A percentile compares a stretch with the other conserved stretches of the same genome.
Evolutionary conservation across 2,113 vertebrate genomes (phyloP).

Genomic region (Ammodytes marinus): DNA sequence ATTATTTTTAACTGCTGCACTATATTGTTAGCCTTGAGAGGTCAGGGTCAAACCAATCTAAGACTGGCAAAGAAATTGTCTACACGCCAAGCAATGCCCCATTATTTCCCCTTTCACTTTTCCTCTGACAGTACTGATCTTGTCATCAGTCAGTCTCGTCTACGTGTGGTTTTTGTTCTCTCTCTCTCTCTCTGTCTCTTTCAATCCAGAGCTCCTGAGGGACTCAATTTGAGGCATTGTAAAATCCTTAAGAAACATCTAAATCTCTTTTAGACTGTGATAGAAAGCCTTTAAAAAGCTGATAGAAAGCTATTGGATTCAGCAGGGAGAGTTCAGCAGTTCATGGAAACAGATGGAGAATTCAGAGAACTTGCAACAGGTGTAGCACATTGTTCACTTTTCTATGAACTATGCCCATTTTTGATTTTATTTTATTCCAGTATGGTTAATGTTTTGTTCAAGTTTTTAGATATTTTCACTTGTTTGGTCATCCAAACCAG

Average conservation of each 20-base stretch:
- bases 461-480: neutral
- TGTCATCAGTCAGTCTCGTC: constrained; percentile 45
- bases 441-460: constrained; percentile 4
- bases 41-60: constrained; percentile 54
- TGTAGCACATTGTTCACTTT: constrained; percentile 36
- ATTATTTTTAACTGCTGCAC: constrained; percentile 51
- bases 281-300: constrained; percentile 72
- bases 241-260: constrained; percentile 69
- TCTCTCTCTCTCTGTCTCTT: constrained; percentile 4
- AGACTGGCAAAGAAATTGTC: constrained; percentile 48
- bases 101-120: constrained; percentile 46
- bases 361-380: constrained; percentile 40
- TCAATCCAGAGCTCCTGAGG: constrained; percentile 47
- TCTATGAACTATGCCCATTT: constrained; percentile 14
- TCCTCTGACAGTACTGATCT: constrained; percentile 35
- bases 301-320: constrained; percentile 68
- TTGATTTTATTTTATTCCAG: neutral
- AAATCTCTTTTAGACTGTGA: constrained; percentile 71
- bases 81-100: neutral
- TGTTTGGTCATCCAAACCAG: neutral
- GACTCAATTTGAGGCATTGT: constrained; percentile 63
- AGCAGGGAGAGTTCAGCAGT: constrained; percentile 64
- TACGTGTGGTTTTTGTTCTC: neutral
- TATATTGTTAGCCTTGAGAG: constrained; percentile 48
- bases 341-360: constrained; percentile 59